Evolutionary conservation across 2,797 vertebrate species (phyloP), one percentile per base, ranked within the genome.

Genomic region (Enteromius trimaculatus): DNA sequence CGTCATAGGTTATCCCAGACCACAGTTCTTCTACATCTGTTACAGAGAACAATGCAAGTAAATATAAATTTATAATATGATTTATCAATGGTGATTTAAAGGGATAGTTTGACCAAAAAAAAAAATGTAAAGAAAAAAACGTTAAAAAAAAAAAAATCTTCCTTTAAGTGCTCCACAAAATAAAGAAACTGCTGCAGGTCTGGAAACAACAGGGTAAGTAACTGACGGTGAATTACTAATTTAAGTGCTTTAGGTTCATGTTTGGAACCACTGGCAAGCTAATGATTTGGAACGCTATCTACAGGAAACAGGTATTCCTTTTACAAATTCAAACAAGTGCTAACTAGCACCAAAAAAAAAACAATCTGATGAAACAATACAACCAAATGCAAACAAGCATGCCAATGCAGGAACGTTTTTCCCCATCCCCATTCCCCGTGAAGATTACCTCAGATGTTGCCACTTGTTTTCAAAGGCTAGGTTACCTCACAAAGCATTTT

Each of bases 11-110:
- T 62, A 88, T 77, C 13, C 81, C 88, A 26, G 81, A 81, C 88
- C 88, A 89, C 64, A 88, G 81, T 55, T 86, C 86, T 9, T 81
- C 83, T 26, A 85, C 77, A 39, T 85, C 86, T 89, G 85, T 80
- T 64, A 21, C 3, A 75, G 69, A 11, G 1, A 42, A 11, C 0
- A 37, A 16, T 16, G 13, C 14, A 17, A 16, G 21, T 21, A 44
- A 44, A 10, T 42, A 10, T 2, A 42, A 2, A 2, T 42, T 42
- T 10, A 9, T 42, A 42, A 42, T 39, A 39, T 42, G 9, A 42
- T 10, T 9, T 9, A 42, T 42, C 39, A 42, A 7, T 64, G 0
- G 58, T 62, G 26, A 62, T 62, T 62, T 6, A 62, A 62, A 31
- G 6, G 62, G 1, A 64, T 31, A 9, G 62, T 31, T 64, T 3